phyloP scores from a whole-genome alignment of 2,797 vertebrate genomes.

The Danio tinwini region DNA sequence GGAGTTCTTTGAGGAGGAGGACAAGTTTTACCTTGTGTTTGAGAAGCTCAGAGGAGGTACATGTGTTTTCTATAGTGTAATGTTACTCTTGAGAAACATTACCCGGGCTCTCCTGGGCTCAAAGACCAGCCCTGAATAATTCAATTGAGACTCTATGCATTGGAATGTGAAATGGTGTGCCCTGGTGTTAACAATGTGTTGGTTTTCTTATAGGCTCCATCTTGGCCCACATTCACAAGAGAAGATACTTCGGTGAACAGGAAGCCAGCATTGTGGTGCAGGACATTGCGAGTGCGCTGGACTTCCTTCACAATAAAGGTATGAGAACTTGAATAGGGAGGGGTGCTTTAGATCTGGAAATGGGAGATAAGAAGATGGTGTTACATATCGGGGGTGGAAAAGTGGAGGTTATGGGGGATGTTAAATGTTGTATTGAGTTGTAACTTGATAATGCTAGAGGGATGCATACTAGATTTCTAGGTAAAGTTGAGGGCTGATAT shows the following conservation, averaged over 20 bases:
- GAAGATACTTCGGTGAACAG: constrained; percentile 93
- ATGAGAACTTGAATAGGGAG: constrained; percentile 25
- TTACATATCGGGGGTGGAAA: constrained; percentile 4
- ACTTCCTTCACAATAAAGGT: constrained; percentile 99
- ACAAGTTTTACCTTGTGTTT: constrained; percentile 97
- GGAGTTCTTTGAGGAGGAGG: constrained; percentile 98
- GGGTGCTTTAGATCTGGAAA: background rate
- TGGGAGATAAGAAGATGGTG: background rate
- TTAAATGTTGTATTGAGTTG: constrained; percentile 10
- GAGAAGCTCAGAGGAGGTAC: constrained; percentile 95
- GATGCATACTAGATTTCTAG: constrained; percentile 25
- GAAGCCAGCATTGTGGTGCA: constrained; percentile 94
- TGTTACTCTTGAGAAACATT: constrained; percentile 23
- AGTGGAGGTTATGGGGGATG: background rate
- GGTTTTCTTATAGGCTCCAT: constrained; percentile 84
- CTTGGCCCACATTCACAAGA: constrained; percentile 93
- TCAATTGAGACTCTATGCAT: background rate
- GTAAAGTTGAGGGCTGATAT: constrained; percentile 19
- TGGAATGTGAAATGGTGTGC: background rate
- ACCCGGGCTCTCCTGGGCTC: constrained; percentile 18
- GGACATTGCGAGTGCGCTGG: constrained; percentile 94
- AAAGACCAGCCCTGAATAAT: constrained; percentile 1
- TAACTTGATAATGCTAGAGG: constrained; percentile 28
- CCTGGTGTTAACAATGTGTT: constrained; percentile 1
- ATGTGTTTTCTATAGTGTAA: constrained; percentile 46